phyloP scores from a whole-genome alignment of 2,113 vertebrate genomes.

The Pelecanus crispus region DNA sequence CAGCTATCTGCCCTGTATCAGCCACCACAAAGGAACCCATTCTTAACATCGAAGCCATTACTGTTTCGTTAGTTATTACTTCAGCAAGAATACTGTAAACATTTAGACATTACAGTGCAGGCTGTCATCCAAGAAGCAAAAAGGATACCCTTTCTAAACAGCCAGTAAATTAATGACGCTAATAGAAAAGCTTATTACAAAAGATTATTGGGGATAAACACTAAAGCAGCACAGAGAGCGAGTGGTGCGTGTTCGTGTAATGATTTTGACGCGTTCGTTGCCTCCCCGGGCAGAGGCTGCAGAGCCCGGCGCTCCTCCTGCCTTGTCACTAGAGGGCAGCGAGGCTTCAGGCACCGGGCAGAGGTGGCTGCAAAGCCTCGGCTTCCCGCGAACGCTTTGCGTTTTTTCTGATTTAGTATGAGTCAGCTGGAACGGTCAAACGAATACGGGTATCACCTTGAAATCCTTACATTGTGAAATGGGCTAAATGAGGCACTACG shows the following conservation, averaged over 20 bases:
- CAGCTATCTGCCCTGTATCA: neutral
- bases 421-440: neutral
- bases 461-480: rapidly evolving
- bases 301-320: neutral
- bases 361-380: neutral
- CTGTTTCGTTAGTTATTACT: neutral
- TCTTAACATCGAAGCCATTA: neutral
- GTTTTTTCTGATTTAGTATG: rapidly evolving
- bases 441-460: rapidly evolving
- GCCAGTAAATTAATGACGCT: neutral
- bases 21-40: neutral
- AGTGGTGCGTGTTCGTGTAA: rapidly evolving
- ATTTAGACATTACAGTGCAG: neutral
- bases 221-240: neutral
- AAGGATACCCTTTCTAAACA: neutral
- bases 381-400: rapidly evolving
- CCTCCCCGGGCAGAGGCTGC: rapidly evolving
- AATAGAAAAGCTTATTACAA: neutral
- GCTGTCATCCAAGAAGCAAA: neutral
- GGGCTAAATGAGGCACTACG: rapidly evolving
- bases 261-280: rapidly evolving
- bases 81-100: neutral
- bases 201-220: neutral
- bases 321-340: neutral
- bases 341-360: neutral